Base-by-base conservation (phyloP, 1,140 invertebrate species). In the Micrasema longulum region DNA sequence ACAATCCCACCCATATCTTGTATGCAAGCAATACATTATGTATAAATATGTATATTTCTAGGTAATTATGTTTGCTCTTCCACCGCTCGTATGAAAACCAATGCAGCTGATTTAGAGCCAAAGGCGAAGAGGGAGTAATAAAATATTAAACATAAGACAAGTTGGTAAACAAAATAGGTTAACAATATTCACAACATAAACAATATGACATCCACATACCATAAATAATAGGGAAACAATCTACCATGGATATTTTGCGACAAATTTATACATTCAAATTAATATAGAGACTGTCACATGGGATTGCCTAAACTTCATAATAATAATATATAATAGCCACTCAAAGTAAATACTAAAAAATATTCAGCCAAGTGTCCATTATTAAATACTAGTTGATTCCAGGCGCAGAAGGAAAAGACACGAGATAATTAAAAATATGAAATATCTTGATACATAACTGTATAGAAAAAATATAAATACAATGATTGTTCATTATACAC, bases 211-310 rank as follows among this genome's bases (percentile, higher is more conserved):
- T 35, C 45, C 43, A 66, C 26, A 53, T 53, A 48, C 23, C 64
- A 66, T 31, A 26, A 18, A 52, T 48, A 22, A n/a, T n/a, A n/a
- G n/a, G n/a, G n/a, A n/a, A 31, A 31, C 20, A 16, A 31, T 31
- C 63, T 65, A 65, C 47, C 63, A 65, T 48, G 45, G 48, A 67
- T 53, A 67, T 52, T 52, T n/a, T 67, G 64, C n/a, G 48, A 67
- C 64, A 53, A n/a, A 35, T 67, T 67, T 41, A 52, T 38, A 67
- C 64, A 53, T 52, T 52, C n/a, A n/a, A n/a, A n/a, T n/a, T n/a
- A n/a, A 41, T 38, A 69, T 26, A 4, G 20, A 57, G 66, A 69
- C 57, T 69, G 66, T 69, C 66, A 57, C 53, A 43, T 26, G 31
- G 48, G 45, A 69, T 69, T 67, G 47, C 65, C 65, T 48, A 45